A percentile compares a stretch with the other conserved stretches of the same genome.
These are phyloP conservation scores for Machimus rusticus DNA, from an alignment of 2,888 invertebrate genomes.

Conservation along the genomic window DNA sequence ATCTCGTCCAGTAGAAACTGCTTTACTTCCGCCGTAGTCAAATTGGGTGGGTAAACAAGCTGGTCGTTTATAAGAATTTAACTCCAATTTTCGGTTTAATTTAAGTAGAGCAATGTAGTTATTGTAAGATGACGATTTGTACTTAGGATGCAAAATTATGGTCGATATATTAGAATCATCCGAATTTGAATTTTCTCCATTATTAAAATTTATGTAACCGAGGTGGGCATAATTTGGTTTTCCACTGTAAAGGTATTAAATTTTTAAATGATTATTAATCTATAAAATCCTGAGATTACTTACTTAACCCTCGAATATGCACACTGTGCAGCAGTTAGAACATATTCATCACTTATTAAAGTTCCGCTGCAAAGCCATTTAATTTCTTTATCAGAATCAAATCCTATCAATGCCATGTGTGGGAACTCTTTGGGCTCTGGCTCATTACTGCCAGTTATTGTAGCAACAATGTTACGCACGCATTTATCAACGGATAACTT, in stretches of 20 bases:
- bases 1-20: conserved; percentile 66
- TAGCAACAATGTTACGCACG: conserved; percentile 61
- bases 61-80: conserved; percentile 62
- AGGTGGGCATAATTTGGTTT: conserved; percentile 54
- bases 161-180: conserved; percentile 55
- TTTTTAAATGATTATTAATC: neutral
- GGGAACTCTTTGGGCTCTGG: conserved; percentile 58
- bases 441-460: conserved; percentile 52
- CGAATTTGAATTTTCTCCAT: too few relatives aligned
- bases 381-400: conserved; percentile 38
- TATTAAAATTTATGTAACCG: conserved; percentile 56
- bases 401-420: conserved; percentile 55
- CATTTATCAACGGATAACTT: conserved; percentile 39
- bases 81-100: conserved; percentile 58
- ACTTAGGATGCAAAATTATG: conserved; percentile 59
- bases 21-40: conserved; percentile 50
- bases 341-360: conserved; percentile 64
- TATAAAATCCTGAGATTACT: conserved; percentile 9
- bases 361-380: conserved; percentile 66
- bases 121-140: conserved; percentile 56
- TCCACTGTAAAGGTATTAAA: conserved; percentile 50
- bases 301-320: conserved; percentile 49
- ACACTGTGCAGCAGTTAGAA: conserved; percentile 69
- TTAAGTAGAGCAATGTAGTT: conserved; percentile 67
- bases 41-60: conserved; percentile 62